Evolutionary conservation across 1,140 invertebrate genomes (phyloP), one percentile per base, ranked within the genome.

Genomic region (Cotesia glomerata): DNA sequence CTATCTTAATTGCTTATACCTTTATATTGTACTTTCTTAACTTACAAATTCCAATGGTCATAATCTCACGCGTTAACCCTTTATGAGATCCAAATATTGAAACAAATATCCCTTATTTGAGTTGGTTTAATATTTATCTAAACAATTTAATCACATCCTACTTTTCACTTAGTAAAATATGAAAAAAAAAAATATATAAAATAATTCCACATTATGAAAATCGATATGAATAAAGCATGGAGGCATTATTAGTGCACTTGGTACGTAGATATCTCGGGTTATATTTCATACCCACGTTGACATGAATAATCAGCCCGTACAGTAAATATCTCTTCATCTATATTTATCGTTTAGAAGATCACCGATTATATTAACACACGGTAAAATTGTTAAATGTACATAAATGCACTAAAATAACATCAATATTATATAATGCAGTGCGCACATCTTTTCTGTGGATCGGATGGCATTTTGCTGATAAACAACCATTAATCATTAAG

Each of bases 1-100:
- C 74, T 56, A 75, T 75, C 74, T 75, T 75, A 75, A 75, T 75
- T 75, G 69, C 74, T 58, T 64, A 45, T 71, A n/a, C 59, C 56
- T 18, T 26, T n/a, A n/a, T 9, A 4, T 3, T 59, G 39, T 52
- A 35, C 58, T 39, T 26, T 26, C 26, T 26, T 45, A 45, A 45
- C 39, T 45, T 9, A 45, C 39, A 45, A 56, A 58, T 11, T 14
- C n/a, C 13, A 26, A 5, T 35, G 32, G 34, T 9, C 35, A 26
- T 26, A 45, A 8, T 45, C 7, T 45, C 39, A 45, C 39, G 11
- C 4, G 36, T 39, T 39, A 8, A 39, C 39, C 39, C 39, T 45
- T 45, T 45, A 45, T 45, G 26, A 26, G 26, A 26, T 26, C 26
- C 26, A 26, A 26, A 26, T 26, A 26, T 26, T 26, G 26, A 26